Evolutionary conservation across 2,888 invertebrate species (phyloP), one percentile per base, ranked within the genome.

Genomic region (Polyploca ridens): DNA sequence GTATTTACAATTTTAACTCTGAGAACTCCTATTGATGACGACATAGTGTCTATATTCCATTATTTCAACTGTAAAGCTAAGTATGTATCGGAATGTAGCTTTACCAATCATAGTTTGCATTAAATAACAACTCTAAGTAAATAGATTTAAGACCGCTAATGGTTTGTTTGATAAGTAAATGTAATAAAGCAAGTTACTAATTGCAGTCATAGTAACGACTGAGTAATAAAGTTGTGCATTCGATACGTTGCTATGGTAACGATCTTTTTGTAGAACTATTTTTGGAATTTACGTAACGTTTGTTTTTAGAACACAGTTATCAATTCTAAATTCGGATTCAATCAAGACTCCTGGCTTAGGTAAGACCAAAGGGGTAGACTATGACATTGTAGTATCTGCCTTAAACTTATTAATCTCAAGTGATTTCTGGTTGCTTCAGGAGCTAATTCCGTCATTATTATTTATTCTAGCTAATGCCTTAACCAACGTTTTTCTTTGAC

Each of bases 151-250:
- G 67, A 75, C 64, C 62, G 33, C 64, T 60, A 65, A 63, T 78
- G 8, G 58, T 35, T 57, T 64, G 66, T 62, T 46, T 57, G 19
- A n/a, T 27, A 38, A 38, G 16, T 58, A 38, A 44, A 16, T 66
- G 38, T n/a, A 11, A 19, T 70, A 58, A 69, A 71, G 67, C 62
- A 65, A 60, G 62, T 66, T 35, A 54, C 79, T 86, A 87, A 85
- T 86, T 84, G 79, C 82, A 79, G 74, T 76, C 65, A 71, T 71
- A 72, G 77, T 86, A 83, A 83, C 80, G 80, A 76, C 73, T 74
- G 68, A 71, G 77, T 78, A 73, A 78, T 88, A 85, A 86, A 85
- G 76, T 81, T 75, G 80, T 74, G 82, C 76, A 83, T 84, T 85
- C 82, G 83, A 76, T 71, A 66, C 75, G 86, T 85, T 82, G 75